These are phyloP conservation scores for Melanostigma gelatinosum DNA, from an alignment of 2,113 vertebrate species.

Conservation along the genomic window DNA sequence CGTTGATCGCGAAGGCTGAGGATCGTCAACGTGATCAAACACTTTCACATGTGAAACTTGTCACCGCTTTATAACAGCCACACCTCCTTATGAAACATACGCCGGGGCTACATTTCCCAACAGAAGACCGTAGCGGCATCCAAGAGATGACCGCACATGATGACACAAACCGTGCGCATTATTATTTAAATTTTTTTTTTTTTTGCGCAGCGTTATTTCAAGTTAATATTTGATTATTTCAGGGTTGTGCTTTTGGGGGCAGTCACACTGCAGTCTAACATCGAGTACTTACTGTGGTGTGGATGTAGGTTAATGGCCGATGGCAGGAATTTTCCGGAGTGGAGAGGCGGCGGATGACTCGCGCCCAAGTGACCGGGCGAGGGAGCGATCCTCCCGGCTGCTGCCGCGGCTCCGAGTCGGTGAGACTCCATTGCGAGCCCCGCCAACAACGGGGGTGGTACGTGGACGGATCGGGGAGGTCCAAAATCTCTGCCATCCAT, in stretches of 20 bases:
- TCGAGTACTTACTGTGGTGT: slow-evolving; percentile 89
- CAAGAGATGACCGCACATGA: slow-evolving; percentile 40
- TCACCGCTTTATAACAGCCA: slow-evolving; percentile 37
- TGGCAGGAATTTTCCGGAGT: slow-evolving; percentile 91
- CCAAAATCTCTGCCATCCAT: slow-evolving; percentile 99
- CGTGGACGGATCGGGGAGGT: slow-evolving; percentile 92
- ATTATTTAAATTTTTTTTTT: neutral
- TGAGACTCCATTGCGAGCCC: slow-evolving; percentile 93
- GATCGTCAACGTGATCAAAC: slow-evolving; percentile 13
- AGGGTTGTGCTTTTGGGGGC: neutral
- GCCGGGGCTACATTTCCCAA: slow-evolving; percentile 21
- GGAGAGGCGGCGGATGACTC: slow-evolving; percentile 88
- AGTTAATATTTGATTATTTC: slow-evolving; percentile 38
- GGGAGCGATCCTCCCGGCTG: slow-evolving; percentile 88
- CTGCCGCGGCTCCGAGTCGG: slow-evolving; percentile 87
- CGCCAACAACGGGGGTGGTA: slow-evolving; percentile 90
- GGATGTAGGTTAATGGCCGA: slow-evolving; percentile 91
- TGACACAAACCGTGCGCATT: slow-evolving; percentile 36
- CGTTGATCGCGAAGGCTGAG: slow-evolving; percentile 7
- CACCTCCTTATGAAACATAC: slow-evolving; percentile 39
- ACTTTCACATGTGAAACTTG: slow-evolving; percentile 60
- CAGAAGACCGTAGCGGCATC: slow-evolving; percentile 1
- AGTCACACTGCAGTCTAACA: neutral
- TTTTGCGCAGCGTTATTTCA: slow-evolving; percentile 46
- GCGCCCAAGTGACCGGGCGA: slow-evolving; percentile 87